A percentile compares a stretch with the other conserved stretches of the same genome.
Evolutionary conservation across 2,888 invertebrate species (phyloP).

Genomic region (Drosophila yooni): DNA sequence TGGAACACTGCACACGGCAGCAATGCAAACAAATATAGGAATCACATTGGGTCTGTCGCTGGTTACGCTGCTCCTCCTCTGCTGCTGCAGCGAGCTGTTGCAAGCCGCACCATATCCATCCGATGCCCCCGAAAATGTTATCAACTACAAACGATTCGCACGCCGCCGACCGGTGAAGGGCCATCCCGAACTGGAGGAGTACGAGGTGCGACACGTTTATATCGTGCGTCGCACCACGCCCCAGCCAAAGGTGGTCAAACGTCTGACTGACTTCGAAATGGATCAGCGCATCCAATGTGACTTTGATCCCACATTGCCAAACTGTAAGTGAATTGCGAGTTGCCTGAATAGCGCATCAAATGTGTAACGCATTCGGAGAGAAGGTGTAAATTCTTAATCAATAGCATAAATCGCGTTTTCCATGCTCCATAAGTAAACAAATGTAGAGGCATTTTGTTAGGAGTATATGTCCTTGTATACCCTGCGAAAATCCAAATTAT

Average conservation of each 20-base stretch:
- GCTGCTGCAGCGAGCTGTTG: conserved; percentile 10
- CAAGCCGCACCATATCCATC: conserved; percentile 21
- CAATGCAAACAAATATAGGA: conserved; percentile 15
- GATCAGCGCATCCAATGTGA: conserved; percentile 71
- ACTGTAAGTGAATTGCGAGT: conserved; percentile 58
- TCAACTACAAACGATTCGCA: conserved; percentile 58
- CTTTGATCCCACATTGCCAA: conserved; percentile 60
- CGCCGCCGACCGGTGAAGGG: conserved; percentile 49
- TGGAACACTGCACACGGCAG: conserved; percentile 1
- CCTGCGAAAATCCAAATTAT: not conserved
- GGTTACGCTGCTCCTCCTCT: conserved; percentile 21
- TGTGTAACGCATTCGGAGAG: not conserved
- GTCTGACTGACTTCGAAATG: conserved; percentile 62
- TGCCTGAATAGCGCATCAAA: not conserved
- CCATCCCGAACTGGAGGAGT: conserved; percentile 46
- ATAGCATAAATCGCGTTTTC: not conserved
- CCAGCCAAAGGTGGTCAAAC: conserved; percentile 11
- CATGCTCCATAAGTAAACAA: not conserved
- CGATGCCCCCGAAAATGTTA: conserved; percentile 25
- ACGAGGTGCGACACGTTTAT: conserved; percentile 70
- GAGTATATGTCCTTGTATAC: not conserved
- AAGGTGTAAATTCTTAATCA: not conserved
- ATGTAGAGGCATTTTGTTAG: not conserved
- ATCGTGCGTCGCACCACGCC: conserved; percentile 43
- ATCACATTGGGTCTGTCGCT: conserved; percentile 13